Evolutionary conservation across 2,797 vertebrate species (phyloP).

Genomic region (Myotis pilosus): DNA sequence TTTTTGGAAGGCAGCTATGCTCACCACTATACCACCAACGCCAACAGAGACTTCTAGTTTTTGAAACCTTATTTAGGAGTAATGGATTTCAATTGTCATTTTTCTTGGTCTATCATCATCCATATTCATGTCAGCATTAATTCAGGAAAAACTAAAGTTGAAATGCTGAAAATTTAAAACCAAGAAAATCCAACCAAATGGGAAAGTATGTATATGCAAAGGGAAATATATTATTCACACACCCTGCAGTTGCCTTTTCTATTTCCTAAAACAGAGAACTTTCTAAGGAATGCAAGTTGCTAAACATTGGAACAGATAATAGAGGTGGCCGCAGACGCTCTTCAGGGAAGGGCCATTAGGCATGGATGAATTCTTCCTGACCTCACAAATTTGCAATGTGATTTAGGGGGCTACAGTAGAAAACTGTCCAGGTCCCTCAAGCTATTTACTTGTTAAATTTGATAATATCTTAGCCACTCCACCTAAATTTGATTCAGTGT

Average conservation of each 20-base stretch:
- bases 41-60: background rate
- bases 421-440: background rate
- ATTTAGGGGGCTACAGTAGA: background rate
- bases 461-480: background rate
- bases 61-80: background rate
- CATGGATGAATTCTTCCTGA: background rate
- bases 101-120: background rate
- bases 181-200: conserved; percentile 48
- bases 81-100: background rate
- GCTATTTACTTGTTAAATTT: conserved; percentile 17
- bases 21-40: too few relatives aligned
- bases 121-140: conserved; percentile 44
- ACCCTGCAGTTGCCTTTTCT: conserved; percentile 1
- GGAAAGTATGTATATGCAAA: conserved; percentile 49
- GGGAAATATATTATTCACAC: conserved; percentile 65
- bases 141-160: conserved; percentile 50
- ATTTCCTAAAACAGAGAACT: conserved; percentile 11
- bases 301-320: background rate
- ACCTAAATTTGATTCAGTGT: background rate
- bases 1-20: too few relatives aligned
- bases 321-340: background rate
- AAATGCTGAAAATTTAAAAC: conserved; percentile 58
- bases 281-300: conserved; percentile 50
- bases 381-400: background rate
- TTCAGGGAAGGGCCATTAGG: background rate